Base-by-base conservation (phyloP, 2,797 vertebrate genomes). In the Typhlichthys subterraneus region DNA sequence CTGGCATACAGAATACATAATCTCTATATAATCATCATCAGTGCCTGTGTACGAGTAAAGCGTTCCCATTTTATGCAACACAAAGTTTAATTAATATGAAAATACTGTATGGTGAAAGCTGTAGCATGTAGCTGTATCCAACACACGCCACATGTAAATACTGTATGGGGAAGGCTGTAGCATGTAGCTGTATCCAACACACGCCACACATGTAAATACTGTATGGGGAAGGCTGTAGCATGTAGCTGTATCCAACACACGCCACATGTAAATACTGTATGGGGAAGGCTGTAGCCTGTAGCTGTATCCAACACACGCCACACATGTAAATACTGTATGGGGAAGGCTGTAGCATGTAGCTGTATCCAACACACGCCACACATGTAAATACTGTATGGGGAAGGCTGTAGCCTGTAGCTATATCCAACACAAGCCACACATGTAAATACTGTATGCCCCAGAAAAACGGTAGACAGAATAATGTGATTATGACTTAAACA, bases 1-100 rank as follows among this genome's bases (percentile, higher is more conserved):
- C 75, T 88, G 74, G 85, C 85, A 88, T 86, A 75, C 85, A 75
- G 75, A 89, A 86, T 81, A 72, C 70, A 84, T 85, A 87, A 87
- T 88, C 83, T 81, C 85, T 65, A 76, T 60, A 75, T 79, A 86
- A 85, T 88, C 81, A 84, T 79, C 83, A 89, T 83, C 82, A 81
- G 72, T 81, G 87, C 59, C 57, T 74, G 72, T 68, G 75, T 73
- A 61, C 79, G 69, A 71, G 77, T 72, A 63, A 12, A 72, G 70
- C 33, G 14, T 12, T 14, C 17, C 5, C 10, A 7, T 17, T n/a
- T 3, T 4, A 13, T 45, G 59, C 14, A 29, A 29, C 29, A 50
- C 12, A 48, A 38, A 19, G n/a, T 42, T 13, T 14, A 8, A 13
- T 48, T 23, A 23, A 11, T 59, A 1, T 4, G 65, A 59, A 23